phyloP scores from a whole-genome alignment of 2,797 vertebrate genomes.

The Arnoldichthys spilopterus region DNA sequence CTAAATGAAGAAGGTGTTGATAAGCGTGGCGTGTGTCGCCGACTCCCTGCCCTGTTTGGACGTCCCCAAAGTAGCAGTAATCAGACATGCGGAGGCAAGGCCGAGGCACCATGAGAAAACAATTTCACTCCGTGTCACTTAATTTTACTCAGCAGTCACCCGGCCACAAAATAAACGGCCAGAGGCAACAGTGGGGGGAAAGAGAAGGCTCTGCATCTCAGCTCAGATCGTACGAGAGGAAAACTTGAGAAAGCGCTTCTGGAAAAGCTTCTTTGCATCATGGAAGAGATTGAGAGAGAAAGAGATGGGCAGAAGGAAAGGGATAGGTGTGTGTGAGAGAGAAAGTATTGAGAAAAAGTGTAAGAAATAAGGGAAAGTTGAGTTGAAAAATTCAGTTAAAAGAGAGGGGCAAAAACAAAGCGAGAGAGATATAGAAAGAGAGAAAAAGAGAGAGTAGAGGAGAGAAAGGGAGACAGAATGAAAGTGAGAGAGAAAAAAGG shows the following conservation, averaged over 20 bases:
- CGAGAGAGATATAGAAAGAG: neutral
- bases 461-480: neutral
- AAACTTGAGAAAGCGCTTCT: constrained; percentile 49
- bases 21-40: constrained; percentile 1
- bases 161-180: constrained; percentile 43
- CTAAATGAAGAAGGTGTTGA: constrained; percentile 7
- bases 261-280: constrained; percentile 53
- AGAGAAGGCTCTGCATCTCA: constrained; percentile 29
- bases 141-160: constrained; percentile 52
- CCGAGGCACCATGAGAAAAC: constrained; percentile 50
- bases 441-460: neutral
- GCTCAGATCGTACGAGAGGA: constrained; percentile 22
- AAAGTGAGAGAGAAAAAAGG: neutral
- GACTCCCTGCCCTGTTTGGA: constrained; percentile 25
- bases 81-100: constrained; percentile 37
- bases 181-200: neutral
- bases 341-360: too few relatives aligned
- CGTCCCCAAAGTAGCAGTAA: constrained; percentile 45
- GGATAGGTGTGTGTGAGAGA: constrained; percentile 1
- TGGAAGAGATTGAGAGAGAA: constrained; percentile 23
- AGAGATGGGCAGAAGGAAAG: neutral
- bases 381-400: too few relatives aligned
- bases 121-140: constrained; percentile 52
- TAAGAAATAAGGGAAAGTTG: neutral
- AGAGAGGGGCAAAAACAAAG: neutral